phyloP scores from a whole-genome alignment of 2,888 invertebrate genomes.

The Buathra laborator region DNA sequence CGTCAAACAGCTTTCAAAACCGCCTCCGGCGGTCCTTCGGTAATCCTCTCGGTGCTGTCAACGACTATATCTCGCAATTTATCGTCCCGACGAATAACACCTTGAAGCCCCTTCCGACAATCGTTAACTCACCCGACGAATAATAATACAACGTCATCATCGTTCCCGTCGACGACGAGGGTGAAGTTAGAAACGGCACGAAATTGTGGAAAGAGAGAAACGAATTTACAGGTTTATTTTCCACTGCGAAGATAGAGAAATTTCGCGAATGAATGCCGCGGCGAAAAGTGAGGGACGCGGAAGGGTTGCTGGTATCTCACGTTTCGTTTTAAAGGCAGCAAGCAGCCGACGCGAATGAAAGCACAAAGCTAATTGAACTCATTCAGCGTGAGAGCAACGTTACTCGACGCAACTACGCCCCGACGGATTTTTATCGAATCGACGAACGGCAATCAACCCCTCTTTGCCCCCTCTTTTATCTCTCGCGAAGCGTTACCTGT shows the following conservation, averaged over 20 bases:
- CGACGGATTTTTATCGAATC: conserved; percentile 17
- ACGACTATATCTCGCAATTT: conserved; percentile 41
- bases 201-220: conserved; percentile 8
- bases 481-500: neutral
- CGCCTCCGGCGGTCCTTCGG: conserved; percentile 10
- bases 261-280: neutral
- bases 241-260: neutral
- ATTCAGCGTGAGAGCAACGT: conserved; percentile 35
- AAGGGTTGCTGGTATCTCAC: neutral
- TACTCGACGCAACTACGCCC: conserved; percentile 7
- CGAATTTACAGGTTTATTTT: conserved; percentile 6
- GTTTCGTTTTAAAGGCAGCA: conserved; percentile 33
- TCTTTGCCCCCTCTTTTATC: neutral
- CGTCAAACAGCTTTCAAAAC: conserved; percentile 26
- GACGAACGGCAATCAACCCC: conserved; percentile 3
- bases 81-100: conserved; percentile 27
- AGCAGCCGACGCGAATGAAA: conserved; percentile 20
- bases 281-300: neutral
- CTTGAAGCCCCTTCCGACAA: conserved; percentile 1
- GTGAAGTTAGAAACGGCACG: neutral
- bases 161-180: conserved; percentile 1
- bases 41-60: conserved; percentile 20
- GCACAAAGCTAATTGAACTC: conserved; percentile 57
- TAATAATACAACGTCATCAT: conserved; percentile 36
- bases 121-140: conserved; percentile 31